Conservation (phyloP, 2,888 invertebrate genomes). For the Chrysolina haemoptera region DNA sequence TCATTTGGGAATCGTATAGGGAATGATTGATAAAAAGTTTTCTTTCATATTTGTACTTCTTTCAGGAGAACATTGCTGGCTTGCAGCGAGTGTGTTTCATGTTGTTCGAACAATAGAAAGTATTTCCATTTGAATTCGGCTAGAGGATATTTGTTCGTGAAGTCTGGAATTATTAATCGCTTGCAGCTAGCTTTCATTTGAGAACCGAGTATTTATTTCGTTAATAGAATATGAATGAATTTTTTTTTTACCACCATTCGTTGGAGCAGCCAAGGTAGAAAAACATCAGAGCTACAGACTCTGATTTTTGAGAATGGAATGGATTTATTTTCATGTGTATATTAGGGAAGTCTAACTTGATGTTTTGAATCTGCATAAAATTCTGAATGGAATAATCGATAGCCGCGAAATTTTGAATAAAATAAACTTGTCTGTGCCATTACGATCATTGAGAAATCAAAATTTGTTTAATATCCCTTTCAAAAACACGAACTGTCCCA, state of each 20-base stretch:
- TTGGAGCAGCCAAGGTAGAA: not conserved
- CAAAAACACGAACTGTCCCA: no score
- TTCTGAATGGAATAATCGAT: no score
- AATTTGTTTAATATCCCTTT: no score
- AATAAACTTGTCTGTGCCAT: no score
- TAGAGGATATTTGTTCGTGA: slow-evolving; percentile 19
- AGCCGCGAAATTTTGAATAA: no score
- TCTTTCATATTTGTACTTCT: slow-evolving; percentile 49
- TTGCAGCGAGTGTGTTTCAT: slow-evolving; percentile 1
- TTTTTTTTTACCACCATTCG: not conserved
- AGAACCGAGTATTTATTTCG: not conserved
- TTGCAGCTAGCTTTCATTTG: slow-evolving; percentile 3
- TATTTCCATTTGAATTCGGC: slow-evolving; percentile 21
- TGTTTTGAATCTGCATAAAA: no score
- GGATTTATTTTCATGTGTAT: no score
- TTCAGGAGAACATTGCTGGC: slow-evolving; percentile 36
- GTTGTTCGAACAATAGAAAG: slow-evolving; percentile 26
- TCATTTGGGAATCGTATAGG: slow-evolving; percentile 53
- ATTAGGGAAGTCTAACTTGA: no score
- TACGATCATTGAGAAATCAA: no score
- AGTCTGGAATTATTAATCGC: slow-evolving; percentile 9
- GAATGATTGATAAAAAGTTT: slow-evolving; percentile 53
- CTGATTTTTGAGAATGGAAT: no score
- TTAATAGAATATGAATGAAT: not conserved
- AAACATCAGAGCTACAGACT: no score